phyloP scores from a whole-genome alignment of 2,888 invertebrate genomes.

The Caenorhabditis sp. region DNA sequence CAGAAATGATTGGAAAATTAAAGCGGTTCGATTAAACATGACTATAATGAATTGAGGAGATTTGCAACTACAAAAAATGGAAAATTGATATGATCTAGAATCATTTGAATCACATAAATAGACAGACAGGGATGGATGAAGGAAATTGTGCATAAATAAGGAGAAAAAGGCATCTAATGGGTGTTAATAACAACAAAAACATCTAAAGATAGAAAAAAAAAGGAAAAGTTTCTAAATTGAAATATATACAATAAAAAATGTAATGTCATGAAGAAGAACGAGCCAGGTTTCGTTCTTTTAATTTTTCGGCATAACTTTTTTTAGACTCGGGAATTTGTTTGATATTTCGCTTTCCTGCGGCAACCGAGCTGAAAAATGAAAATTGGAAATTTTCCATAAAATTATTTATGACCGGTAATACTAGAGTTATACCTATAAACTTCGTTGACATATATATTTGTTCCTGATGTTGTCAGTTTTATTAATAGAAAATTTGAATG shows the following conservation, averaged over 20 bases:
- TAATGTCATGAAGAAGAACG: not conserved
- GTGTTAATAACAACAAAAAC: not conserved
- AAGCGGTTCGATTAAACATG: not conserved
- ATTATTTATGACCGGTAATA: too few relatives aligned
- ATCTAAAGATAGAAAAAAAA: not conserved
- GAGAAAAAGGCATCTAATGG: not conserved
- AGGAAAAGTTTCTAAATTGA: not conserved
- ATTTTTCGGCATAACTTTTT: conserved; percentile 50
- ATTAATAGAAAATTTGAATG: too few relatives aligned
- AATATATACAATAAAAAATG: not conserved
- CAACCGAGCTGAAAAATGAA: conserved; percentile 25
- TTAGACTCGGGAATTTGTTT: conserved; percentile 42
- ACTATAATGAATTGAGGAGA: conserved; percentile 6
- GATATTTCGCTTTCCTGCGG: conserved; percentile 26
- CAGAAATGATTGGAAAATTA: not conserved
- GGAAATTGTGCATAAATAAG: not conserved
- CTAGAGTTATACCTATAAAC: too few relatives aligned
- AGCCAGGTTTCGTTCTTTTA: conserved; percentile 18
- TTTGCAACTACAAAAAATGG: conserved; percentile 10
- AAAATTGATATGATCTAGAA: conserved; percentile 20
- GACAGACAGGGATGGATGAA: not conserved
- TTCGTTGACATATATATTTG: too few relatives aligned
- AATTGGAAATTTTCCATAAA: not conserved
- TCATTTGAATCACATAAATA: not conserved
- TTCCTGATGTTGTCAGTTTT: too few relatives aligned